Evolutionary conservation across 2,797 vertebrate species (phyloP).

Genomic region (Taeniopygia guttata): DNA sequence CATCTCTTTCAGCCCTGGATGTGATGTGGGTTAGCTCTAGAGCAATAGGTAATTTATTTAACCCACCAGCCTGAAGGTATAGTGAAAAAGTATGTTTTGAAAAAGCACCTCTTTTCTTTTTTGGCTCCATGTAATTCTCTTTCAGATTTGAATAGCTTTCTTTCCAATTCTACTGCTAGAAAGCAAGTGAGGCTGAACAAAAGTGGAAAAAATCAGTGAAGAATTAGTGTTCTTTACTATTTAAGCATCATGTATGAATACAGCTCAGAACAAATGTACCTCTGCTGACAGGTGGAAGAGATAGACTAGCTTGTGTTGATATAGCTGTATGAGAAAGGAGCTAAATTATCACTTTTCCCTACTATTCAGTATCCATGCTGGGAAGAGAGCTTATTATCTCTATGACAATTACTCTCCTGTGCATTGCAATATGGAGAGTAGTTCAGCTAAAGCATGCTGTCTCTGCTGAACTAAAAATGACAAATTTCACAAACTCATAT

Average conservation of each 20-base stretch:
- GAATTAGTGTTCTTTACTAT: neutral
- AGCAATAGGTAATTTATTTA: neutral
- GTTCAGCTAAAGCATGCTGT: slow-evolving; percentile 23
- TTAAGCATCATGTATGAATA: neutral
- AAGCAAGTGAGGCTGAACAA: neutral
- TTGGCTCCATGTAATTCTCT: neutral
- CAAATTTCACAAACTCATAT: slow-evolving; percentile 21
- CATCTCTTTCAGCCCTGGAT: neutral
- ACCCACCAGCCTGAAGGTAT: neutral
- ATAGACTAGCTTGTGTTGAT: neutral
- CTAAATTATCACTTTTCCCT: slow-evolving; percentile 37
- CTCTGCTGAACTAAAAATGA: slow-evolving; percentile 48
- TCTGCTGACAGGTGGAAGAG: slow-evolving; percentile 5
- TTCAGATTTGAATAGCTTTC: neutral
- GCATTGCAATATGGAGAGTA: slow-evolving; percentile 19
- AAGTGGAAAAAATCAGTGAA: neutral
- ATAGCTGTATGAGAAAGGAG: slow-evolving; percentile 17
- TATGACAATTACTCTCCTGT: slow-evolving; percentile 43
- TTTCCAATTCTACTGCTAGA: neutral
- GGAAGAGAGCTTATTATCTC: slow-evolving; percentile 27
- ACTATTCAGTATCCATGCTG: neutral
- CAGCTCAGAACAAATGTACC: neutral
- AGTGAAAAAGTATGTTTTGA: neutral
- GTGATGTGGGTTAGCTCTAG: neutral
- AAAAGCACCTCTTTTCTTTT: neutral